Evolutionary conservation across 1,140 invertebrate species (phyloP).

Genomic region (Brachionus angularis): DNA sequence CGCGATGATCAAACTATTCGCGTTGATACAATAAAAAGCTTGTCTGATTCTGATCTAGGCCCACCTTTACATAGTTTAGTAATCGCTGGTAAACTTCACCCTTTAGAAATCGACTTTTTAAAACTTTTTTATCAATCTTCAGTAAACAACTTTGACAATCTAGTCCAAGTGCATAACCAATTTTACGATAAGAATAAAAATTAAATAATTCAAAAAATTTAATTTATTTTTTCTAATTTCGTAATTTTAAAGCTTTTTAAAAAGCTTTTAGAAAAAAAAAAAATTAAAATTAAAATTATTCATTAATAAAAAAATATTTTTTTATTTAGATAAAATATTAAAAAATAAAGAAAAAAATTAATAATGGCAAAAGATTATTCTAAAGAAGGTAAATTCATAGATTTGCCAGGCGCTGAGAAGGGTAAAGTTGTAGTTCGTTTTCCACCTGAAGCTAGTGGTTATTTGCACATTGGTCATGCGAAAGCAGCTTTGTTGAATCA

Average conservation of each 20-base stretch:
- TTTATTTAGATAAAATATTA: neutral
- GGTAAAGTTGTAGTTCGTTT: conserved; percentile 91
- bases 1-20: conserved; percentile 75
- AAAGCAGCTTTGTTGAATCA: conserved; percentile 97
- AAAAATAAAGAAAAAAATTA: conserved; percentile 2
- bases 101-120: conserved; percentile 83
- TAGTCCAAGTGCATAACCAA: conserved; percentile 31
- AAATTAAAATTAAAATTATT: neutral
- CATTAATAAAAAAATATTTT: neutral
- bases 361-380: conserved; percentile 43
- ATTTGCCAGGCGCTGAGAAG: conserved; percentile 88
- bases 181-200: conserved; percentile 30
- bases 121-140: conserved; percentile 47
- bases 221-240: neutral
- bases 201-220: neutral
- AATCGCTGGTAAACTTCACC: conserved; percentile 77
- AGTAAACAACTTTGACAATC: conserved; percentile 23
- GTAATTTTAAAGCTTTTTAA: conserved; percentile 13
- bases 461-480: conserved; percentile 96
- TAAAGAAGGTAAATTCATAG: conserved; percentile 90
- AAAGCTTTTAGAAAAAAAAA: conserved; percentile 3
- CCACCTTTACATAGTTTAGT: conserved; percentile 86
- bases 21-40: conserved; percentile 68
- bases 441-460: conserved; percentile 96
- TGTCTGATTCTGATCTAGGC: conserved; percentile 74